Evolutionary conservation across 2,888 invertebrate genomes (phyloP).

Genomic region (Philereme transversata): DNA sequence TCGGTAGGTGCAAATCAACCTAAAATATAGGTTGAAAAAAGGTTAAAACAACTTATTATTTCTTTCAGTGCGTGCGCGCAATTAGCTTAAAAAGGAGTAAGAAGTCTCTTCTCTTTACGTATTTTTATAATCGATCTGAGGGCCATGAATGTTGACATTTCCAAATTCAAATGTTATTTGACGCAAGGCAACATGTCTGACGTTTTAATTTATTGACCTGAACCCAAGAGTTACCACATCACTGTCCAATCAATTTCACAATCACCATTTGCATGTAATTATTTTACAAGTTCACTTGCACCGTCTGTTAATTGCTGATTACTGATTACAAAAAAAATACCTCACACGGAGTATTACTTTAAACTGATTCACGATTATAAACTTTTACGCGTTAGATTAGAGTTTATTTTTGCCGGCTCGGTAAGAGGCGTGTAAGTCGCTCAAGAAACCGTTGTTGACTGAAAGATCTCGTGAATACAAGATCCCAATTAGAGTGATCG

Average conservation of each 20-base stretch:
- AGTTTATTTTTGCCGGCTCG: slow-evolving; percentile 17
- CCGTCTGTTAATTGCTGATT: slow-evolving; percentile 26
- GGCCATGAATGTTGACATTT: not conserved
- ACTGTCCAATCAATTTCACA: slow-evolving; percentile 25
- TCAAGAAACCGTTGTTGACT: slow-evolving; percentile 37
- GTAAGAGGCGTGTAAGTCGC: slow-evolving; percentile 35
- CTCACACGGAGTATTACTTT: slow-evolving; percentile 33
- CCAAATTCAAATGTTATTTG: not conserved
- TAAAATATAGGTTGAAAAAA: no score
- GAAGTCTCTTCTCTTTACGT: no score
- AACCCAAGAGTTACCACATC: slow-evolving; percentile 20
- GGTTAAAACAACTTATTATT: no score
- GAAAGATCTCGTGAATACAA: slow-evolving; percentile 35
- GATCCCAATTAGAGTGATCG: slow-evolving; percentile 42
- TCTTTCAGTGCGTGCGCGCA: no score
- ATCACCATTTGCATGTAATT: slow-evolving; percentile 26
- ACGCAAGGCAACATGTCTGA: no score
- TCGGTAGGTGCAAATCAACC: no score
- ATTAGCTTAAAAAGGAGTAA: no score
- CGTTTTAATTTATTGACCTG: slow-evolving; percentile 1
- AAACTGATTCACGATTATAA: slow-evolving; percentile 16
- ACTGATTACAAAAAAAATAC: slow-evolving; percentile 20
- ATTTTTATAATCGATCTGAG: no score
- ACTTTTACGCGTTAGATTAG: slow-evolving; percentile 15
- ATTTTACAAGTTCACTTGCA: slow-evolving; percentile 34